Conservation (phyloP, 2,113 vertebrate species). For the Carassius gibelio region DNA sequence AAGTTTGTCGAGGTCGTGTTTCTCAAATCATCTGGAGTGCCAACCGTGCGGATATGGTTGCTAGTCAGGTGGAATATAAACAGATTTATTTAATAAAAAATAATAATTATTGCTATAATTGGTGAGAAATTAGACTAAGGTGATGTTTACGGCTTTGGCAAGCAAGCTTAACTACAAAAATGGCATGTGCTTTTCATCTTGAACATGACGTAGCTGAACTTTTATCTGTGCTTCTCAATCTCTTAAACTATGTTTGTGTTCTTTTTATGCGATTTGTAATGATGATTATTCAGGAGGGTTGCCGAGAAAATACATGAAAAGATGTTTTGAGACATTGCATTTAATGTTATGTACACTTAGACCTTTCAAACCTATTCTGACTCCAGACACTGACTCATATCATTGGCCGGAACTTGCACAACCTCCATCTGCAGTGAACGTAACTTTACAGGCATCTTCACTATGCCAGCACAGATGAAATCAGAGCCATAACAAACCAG, state of each 20-base stretch:
- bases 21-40: neutral
- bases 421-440: neutral
- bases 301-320: neutral
- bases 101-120: too few relatives aligned
- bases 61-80: neutral
- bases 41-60: neutral
- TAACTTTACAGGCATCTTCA: neutral
- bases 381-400: neutral
- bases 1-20: constrained; percentile 1
- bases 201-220: neutral
- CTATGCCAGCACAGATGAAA: constrained; percentile 2
- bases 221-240: neutral
- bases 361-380: neutral
- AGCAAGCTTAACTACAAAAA: neutral
- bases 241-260: neutral
- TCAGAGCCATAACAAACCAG: neutral
- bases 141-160: neutral
- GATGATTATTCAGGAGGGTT: neutral
- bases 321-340: neutral
- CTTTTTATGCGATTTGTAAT: neutral
- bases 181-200: neutral
- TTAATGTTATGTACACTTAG: neutral
- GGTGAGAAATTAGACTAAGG: neutral
- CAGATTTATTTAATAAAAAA: too few relatives aligned
- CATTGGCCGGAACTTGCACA: neutral